A percentile compares a stretch with the other conserved stretches of the same genome.
phyloP scores from a whole-genome alignment of 2,113 vertebrate genomes.

The Alethe diademata region DNA sequence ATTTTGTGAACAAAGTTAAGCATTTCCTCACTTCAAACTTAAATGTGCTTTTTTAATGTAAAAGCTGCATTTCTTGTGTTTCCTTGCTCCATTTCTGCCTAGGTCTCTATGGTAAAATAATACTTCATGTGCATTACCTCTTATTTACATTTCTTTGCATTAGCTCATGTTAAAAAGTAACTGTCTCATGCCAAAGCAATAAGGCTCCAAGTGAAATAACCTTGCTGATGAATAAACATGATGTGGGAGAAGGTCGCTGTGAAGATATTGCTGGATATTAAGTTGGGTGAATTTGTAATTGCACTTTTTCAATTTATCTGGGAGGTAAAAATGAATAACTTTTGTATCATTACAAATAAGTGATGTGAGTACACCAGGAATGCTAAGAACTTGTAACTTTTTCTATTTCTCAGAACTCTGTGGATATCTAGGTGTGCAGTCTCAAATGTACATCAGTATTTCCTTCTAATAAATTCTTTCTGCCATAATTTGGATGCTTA shows the following conservation, averaged over 20 bases:
- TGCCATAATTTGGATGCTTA: not conserved
- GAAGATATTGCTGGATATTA: not conserved
- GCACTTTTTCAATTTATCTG: not conserved
- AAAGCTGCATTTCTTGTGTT: not conserved
- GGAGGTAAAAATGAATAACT: not conserved
- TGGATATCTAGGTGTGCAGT: not conserved
- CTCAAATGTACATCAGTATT: not conserved
- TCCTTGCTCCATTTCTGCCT: not conserved
- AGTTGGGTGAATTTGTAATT: not conserved
- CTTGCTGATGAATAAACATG: not conserved
- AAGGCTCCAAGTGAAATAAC: not conserved
- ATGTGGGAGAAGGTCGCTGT: not conserved
- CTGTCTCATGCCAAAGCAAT: not conserved
- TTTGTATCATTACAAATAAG: not conserved
- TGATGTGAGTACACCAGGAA: not conserved
- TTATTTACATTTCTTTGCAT: not conserved
- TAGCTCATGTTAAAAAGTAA: not conserved
- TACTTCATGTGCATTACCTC: not conserved
- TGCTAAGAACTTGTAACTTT: not conserved
- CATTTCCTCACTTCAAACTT: not conserved
- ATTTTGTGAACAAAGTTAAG: not conserved
- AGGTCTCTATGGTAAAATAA: not conserved
- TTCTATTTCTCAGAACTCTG: not conserved
- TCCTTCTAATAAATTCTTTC: not conserved
- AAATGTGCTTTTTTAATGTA: accelerated